Evolutionary conservation across 2,797 vertebrate genomes (phyloP), one percentile per base, ranked within the genome.

Genomic region (Takifugu ocellatus): DNA sequence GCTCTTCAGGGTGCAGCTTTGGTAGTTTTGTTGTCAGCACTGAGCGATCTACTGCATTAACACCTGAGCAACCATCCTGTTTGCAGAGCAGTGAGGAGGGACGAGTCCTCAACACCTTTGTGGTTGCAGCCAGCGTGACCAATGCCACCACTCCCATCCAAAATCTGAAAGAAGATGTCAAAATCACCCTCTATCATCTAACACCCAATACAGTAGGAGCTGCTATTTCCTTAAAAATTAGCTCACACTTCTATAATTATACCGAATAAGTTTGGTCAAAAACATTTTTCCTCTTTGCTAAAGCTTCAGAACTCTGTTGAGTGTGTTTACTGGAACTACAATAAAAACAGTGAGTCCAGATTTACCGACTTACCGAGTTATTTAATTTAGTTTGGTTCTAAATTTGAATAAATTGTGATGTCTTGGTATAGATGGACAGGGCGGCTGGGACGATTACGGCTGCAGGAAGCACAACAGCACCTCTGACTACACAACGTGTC

Each of bases 281-380:
- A 33, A 25, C 5, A 16, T 62, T 43, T 68, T 3, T 57, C 25
- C 10, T n/a, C 43, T 68, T 10, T 64, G 39, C 77, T 54, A 11
- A 80, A 98, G 94, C 77, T 61, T 6, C 49, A 81, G 24, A 68
- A 77, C 52, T 61, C 76, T 0, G 83, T 93, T 17, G 70, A 85
- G 58, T 96, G 94, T 2, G 92, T 89, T 10, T 98, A 93, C 86
- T 96, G 95, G 95, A 93, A 98, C 88, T 94, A 94, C 56, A 83
- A 73, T 54, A 88, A 85, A 82, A 93, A 95, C 54, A 14, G 93
- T 94, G 67, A 4, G 81, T 77, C 14, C 51, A 54, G 2, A 27
- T 70, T 53, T 16, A 15, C 57, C 21, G 25, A n/a, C 5, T 10
- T 5, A 6, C 43, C 1, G 14, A 16, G 29, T 6, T 7, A 16